A percentile compares a stretch with the other conserved stretches of the same genome.
Conservation (phyloP, 1,140 invertebrate species). For the Galleria mellonella region DNA sequence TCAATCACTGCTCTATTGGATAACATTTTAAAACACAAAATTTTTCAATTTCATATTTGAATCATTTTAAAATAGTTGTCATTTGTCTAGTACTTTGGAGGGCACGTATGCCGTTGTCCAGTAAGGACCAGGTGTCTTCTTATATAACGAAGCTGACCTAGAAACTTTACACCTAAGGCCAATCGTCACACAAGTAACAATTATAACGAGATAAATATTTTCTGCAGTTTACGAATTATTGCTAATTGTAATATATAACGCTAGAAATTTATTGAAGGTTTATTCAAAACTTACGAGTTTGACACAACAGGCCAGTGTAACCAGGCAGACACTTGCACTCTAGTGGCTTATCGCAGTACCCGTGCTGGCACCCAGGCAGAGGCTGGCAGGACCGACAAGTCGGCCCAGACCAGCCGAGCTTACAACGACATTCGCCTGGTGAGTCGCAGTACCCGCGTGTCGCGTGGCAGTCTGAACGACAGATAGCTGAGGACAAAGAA, state of each 20-base stretch:
- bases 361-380: conserved; percentile 86
- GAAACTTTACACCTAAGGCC: too few species aligned
- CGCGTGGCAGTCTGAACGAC: conserved; percentile 84
- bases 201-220: neutral
- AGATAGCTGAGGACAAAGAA: conserved; percentile 77
- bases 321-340: conserved; percentile 91
- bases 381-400: conserved; percentile 87
- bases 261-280: neutral
- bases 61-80: too few species aligned
- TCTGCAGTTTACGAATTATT: neutral
- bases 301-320: conserved; percentile 90
- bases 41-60: too few species aligned
- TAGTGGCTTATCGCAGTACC: conserved; percentile 87
- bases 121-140: too few species aligned
- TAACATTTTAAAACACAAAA: too few species aligned
- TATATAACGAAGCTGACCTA: too few species aligned
- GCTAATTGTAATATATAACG: too few species aligned
- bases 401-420: conserved; percentile 87
- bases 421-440: conserved; percentile 87
- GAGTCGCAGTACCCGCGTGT: conserved; percentile 88
- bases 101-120: too few species aligned
- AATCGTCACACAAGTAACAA: too few species aligned
- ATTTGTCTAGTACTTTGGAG: too few species aligned
- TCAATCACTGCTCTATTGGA: too few species aligned
- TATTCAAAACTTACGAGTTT: conserved; percentile 86